These are phyloP conservation scores for Aphelocoma coerulescens DNA, from an alignment of 2,113 vertebrate genomes.

Conservation along the genomic window DNA sequence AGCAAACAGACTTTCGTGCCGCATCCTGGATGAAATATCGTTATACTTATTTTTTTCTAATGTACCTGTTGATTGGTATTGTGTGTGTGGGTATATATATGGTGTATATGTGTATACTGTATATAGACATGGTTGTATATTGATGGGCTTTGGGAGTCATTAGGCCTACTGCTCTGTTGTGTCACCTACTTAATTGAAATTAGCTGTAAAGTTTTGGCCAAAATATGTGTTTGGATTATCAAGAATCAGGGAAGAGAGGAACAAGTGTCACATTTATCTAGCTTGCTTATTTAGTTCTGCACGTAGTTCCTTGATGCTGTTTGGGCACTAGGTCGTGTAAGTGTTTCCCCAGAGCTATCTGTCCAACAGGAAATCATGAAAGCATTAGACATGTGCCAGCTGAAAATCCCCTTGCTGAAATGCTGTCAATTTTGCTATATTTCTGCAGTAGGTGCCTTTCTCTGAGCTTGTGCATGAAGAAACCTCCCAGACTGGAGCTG, in stretches of 20 bases:
- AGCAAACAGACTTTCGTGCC: background rate
- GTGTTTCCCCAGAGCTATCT: background rate
- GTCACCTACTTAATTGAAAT: background rate
- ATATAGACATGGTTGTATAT: background rate
- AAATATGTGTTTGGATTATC: background rate
- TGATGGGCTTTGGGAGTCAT: background rate
- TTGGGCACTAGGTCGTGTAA: background rate
- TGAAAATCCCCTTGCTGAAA: background rate
- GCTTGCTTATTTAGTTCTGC: background rate
- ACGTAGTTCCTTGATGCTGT: background rate
- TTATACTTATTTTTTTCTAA: background rate
- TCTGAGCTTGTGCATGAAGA: background rate
- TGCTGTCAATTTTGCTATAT: background rate
- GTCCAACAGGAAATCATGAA: background rate
- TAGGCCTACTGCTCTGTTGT: background rate
- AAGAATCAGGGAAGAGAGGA: background rate
- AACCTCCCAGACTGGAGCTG: slow-evolving; percentile 27
- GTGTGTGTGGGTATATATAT: background rate
- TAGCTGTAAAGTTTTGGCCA: background rate
- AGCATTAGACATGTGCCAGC: background rate
- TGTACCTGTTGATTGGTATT: background rate
- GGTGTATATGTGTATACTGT: background rate
- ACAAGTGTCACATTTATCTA: background rate
- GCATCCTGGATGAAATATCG: background rate
- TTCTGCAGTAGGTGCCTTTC: slow-evolving; percentile 1